These are phyloP conservation scores for Teleogryllus occipitalis DNA, from an alignment of 1,140 invertebrate genomes.

Conservation along the genomic window DNA sequence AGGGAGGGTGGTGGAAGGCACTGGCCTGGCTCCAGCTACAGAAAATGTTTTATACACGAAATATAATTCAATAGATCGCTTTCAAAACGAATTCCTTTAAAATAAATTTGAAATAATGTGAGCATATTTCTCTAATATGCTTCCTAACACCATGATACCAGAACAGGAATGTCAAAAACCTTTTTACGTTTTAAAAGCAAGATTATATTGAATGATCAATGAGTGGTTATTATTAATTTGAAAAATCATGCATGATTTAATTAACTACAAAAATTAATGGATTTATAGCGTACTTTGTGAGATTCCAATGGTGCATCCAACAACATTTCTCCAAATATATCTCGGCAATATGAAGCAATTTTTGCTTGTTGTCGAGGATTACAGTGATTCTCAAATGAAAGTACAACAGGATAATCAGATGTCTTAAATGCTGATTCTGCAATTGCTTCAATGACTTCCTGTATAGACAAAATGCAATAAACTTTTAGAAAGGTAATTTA, in stretches of 20 bases:
- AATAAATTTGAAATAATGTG: not conserved
- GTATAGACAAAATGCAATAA: slow-evolving; percentile 20
- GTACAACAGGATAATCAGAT: slow-evolving; percentile 89
- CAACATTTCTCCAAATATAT: slow-evolving; percentile 92
- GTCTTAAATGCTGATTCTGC: slow-evolving; percentile 97
- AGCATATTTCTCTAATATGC: not conserved
- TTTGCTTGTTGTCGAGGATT: slow-evolving; percentile 93
- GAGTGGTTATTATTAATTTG: no score
- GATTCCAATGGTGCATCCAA: slow-evolving; percentile 80
- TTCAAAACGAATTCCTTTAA: not conserved
- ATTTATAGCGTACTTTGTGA: slow-evolving; percentile 52
- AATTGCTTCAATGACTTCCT: slow-evolving; percentile 93
- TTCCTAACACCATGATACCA: no score
- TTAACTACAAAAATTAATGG: no score
- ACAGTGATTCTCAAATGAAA: slow-evolving; percentile 98
- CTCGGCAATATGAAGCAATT: slow-evolving; percentile 92
- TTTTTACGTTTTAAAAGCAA: no score
- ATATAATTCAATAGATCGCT: not conserved
- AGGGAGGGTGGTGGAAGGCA: slow-evolving; percentile 78
- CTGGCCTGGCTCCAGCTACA: slow-evolving; percentile 61
- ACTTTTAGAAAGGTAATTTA: not conserved
- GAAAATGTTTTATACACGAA: not conserved
- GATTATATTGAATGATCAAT: no score
- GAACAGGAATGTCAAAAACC: no score
- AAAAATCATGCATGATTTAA: no score